Evolutionary conservation across 2,113 vertebrate genomes (phyloP).

Genomic region (Psettodes erumei): DNA sequence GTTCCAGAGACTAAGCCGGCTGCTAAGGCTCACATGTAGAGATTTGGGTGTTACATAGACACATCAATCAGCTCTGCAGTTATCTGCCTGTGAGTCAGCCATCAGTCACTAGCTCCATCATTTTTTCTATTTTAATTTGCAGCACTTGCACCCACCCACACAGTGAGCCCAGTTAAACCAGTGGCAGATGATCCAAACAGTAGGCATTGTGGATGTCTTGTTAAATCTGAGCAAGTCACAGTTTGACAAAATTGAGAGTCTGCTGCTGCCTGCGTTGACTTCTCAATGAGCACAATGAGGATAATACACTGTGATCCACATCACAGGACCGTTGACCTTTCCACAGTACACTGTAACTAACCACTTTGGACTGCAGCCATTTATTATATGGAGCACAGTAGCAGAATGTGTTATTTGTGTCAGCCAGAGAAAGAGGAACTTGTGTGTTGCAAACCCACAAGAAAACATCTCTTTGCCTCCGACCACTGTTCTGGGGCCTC

Average conservation of each 20-base stretch:
- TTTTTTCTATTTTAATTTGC: constrained; percentile 69
- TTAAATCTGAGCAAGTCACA: constrained; percentile 33
- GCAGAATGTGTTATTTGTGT: constrained; percentile 53
- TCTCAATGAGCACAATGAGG: constrained; percentile 55
- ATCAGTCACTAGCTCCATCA: constrained; percentile 63
- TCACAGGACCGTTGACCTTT: constrained; percentile 68
- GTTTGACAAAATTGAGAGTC: constrained; percentile 37
- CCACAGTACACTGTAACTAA: constrained; percentile 60
- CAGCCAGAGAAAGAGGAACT: constrained; percentile 32
- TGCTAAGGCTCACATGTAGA: constrained; percentile 60
- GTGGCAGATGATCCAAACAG: constrained; percentile 45
- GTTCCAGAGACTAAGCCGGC: constrained; percentile 63
- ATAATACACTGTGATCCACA: constrained; percentile 39
- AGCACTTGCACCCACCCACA: constrained; percentile 62
- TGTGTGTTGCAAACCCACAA: constrained; percentile 40
- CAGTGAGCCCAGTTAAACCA: constrained; percentile 38
- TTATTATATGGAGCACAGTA: constrained; percentile 42
- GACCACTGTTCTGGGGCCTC: constrained; percentile 32
- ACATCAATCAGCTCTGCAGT: constrained; percentile 57
- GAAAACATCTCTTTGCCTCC: constrained; percentile 46
- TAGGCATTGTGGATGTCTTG: constrained; percentile 6
- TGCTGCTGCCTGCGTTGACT: constrained; percentile 19
- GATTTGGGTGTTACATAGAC: constrained; percentile 55
- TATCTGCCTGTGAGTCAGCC: constrained; percentile 69
- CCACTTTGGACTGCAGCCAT: constrained; percentile 57